Conservation (phyloP, 2,113 vertebrate genomes). For the Jacana jacana region DNA sequence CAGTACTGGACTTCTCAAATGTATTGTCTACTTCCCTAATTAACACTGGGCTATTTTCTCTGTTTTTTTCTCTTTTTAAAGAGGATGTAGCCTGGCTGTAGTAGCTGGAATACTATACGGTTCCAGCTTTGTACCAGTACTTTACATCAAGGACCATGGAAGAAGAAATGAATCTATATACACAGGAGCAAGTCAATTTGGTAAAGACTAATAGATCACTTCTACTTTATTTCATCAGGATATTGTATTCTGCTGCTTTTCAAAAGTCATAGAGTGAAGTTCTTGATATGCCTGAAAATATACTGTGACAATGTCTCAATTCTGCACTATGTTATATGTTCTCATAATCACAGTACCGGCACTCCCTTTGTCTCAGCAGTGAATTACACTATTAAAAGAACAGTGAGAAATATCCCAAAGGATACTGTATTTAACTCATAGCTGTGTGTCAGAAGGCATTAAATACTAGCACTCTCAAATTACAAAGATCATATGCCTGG, state of each 20-base stretch:
- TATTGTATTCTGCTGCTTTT: neutral
- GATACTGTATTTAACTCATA: neutral
- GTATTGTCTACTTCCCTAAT: neutral
- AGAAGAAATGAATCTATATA: constrained; percentile 77
- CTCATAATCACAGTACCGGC: neutral
- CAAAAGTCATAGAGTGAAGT: neutral
- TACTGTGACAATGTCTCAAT: neutral
- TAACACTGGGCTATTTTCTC: neutral
- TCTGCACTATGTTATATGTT: neutral
- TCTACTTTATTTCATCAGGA: neutral
- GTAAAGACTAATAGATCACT: constrained; percentile 62
- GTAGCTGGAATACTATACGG: constrained; percentile 84
- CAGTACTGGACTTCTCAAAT: neutral
- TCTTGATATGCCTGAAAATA: neutral
- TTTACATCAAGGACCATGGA: constrained; percentile 89
- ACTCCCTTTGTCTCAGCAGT: neutral
- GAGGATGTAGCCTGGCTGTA: constrained; percentile 85
- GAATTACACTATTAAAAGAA: neutral
- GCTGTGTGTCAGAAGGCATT: neutral
- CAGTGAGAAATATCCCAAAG: neutral
- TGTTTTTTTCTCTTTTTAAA: constrained; percentile 48
- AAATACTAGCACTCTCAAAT: neutral
- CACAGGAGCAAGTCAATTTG: constrained; percentile 84
- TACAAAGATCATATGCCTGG: neutral
- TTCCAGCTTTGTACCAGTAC: constrained; percentile 82